Percentiles rank a stretch among this genome's conserved stretches.
phyloP scores from a whole-genome alignment of 2,888 invertebrate species.

The Exephanes ischioxanthus region DNA sequence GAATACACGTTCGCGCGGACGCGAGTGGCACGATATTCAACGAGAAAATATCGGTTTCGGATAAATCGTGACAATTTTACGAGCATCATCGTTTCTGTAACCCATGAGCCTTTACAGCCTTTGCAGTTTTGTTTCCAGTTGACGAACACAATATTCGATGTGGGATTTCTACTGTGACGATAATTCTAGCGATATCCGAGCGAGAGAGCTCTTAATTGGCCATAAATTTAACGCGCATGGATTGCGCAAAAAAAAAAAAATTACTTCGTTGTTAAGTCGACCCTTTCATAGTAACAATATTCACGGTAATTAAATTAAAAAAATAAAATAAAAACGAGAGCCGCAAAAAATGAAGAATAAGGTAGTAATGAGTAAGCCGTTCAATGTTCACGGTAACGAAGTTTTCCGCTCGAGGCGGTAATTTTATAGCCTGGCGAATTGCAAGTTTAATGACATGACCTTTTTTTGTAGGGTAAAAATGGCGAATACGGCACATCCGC shows the following conservation, averaged over 20 bases:
- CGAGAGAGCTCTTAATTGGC: background rate
- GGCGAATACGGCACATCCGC: background rate
- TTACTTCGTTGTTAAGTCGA: background rate
- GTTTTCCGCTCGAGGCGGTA: background rate
- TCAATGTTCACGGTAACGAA: background rate
- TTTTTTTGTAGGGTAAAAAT: background rate
- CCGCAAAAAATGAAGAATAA: background rate
- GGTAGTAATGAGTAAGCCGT: background rate
- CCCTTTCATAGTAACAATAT: background rate
- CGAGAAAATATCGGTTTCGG: background rate
- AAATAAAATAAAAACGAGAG: background rate
- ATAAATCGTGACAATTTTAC: background rate
- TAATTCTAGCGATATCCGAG: background rate
- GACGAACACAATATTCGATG: background rate
- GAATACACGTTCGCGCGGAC: background rate
- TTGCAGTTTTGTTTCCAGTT: background rate
- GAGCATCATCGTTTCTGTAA: background rate
- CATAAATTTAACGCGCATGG: background rate
- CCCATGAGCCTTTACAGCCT: background rate
- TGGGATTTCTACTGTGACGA: background rate
- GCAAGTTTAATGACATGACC: background rate
- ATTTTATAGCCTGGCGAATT: conserved; percentile 2
- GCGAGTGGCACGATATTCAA: background rate
- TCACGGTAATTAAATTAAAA: background rate
- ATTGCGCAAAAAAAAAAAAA: background rate